Percentiles rank a stretch among this genome's conserved stretches.
Conservation (phyloP, 2,888 invertebrate genomes). For the Sarcophaga subvicina region DNA sequence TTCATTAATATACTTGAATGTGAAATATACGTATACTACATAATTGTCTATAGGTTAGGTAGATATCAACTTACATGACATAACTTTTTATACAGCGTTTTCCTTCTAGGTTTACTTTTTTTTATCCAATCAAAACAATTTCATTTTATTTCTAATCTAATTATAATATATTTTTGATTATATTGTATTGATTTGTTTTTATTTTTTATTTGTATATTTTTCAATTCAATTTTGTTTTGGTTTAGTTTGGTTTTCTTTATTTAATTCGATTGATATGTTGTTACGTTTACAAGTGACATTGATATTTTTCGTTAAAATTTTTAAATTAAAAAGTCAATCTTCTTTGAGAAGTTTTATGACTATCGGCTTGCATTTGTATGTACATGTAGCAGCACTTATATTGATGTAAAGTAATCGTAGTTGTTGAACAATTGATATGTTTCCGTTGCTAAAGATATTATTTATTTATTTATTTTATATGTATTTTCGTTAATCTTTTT, state of each 20-base stretch:
- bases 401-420: not conserved
- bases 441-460: constrained; percentile 34
- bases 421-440: constrained; percentile 53
- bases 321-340: not conserved
- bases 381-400: not conserved
- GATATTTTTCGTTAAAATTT: too few relatives aligned
- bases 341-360: constrained; percentile 44
- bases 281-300: too few relatives aligned
- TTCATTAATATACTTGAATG: too few relatives aligned
- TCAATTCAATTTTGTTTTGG: not conserved
- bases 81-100: constrained; percentile 31
- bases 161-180: constrained; percentile 4
- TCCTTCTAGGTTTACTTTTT: constrained; percentile 4
- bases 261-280: not conserved
- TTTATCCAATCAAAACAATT: constrained; percentile 15
- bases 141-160: constrained; percentile 2
- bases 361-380: constrained; percentile 23
- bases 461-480: too few relatives aligned
- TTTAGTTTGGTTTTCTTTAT: constrained; percentile 9
- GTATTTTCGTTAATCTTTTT: not conserved
- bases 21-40: too few relatives aligned
- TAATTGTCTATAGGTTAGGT: too few relatives aligned
- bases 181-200: not conserved
- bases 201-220: constrained; percentile 3
- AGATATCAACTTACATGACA: constrained; percentile 53